Evolutionary conservation across 2,888 invertebrate genomes (phyloP), one percentile per base, ranked within the genome.

Genomic region (Amphipoea oculea): DNA sequence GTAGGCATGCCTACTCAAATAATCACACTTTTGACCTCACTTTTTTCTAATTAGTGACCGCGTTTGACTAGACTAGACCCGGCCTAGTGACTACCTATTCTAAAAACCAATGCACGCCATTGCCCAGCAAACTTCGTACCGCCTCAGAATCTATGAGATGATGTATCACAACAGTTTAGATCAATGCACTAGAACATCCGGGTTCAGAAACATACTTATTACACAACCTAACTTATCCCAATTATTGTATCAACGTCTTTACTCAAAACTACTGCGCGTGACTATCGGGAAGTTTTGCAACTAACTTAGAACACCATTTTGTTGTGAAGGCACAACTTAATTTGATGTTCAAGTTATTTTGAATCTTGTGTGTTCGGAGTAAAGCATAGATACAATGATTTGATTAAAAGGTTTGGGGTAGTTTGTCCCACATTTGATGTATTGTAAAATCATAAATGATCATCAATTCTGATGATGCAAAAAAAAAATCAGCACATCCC

Each of bases 201-300:
- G 23, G 4, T 12, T n/a, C 11, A 62, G 60, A 73, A 67, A 36
- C n/a, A 51, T 42, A 29, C 29, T 29, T 29, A 36, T n/a, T 20
- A 60, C 29, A n/a, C 40, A 20, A 67, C 23, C 23, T 2, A 73
- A 71, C 66, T 63, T 45, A 54, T 40, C 20, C 63, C 65, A 60
- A 84, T 83, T 63, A 79, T 67, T 57, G 70, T 71, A 63, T 71
- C 57, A 82, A 66, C 51, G 57, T 71, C 82, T 79, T 78, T 57
- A 29, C 69, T 78, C 67, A 79, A 17, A 84, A 71, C 73, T 74
- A 71, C 42, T 60, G 9, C 17, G 40, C 63, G 36, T 74, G 67
- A 29, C 57, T 68, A 14, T 9, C 74, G 68, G 62, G 20, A 40
- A 83, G 67, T 72, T 74, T 14, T 23, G 6, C 20, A 74, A 79